Base-by-base conservation (phyloP, 2,888 invertebrate species). In the Caenorhabditis macrosperma region DNA sequence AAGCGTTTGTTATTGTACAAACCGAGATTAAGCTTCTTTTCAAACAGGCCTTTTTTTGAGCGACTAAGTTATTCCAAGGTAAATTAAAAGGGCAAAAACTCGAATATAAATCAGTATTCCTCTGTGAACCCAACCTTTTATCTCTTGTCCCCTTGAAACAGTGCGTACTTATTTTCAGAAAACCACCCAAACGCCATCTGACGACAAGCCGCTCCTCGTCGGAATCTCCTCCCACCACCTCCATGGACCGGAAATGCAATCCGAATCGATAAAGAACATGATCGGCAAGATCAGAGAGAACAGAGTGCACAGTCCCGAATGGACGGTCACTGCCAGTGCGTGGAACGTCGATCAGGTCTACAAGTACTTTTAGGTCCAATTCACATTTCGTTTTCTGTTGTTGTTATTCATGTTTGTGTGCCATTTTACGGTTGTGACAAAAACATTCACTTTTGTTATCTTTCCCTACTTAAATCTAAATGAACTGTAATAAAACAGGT, bases 301-400 rank as follows among this genome's bases (percentile, higher is more conserved):
- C 41, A 44, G 74, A 20, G 26, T 77, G 5, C 44, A 54, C 20
- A 74, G 55, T 30, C 63, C 74, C 4, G 78, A 67, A 33, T 86
- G 86, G 86, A 82, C 85, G 4, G 83, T 85, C 15, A 86, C 85
- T 7, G 82, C 85, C 15, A 82, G 81, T 52, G 79, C 82, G 10
- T 86, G 86, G 86, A 83, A 83, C 61, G 85, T 84, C 24, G 84
- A 86, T 78, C 74, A 85, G 44, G 54, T 86, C 57, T 84, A 83
- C 41, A 74, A 78, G 54, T 84, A 83, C 35, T 77, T 82, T 28
- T 84, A 63, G 38, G n/a, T 17, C 41, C n/a, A n/a, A n/a, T n/a
- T n/a, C n/a, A n/a, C n/a, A n/a, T n/a, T n/a, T n/a, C n/a, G n/a
- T n/a, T n/a, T n/a, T n/a, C n/a, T n/a, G n/a, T n/a, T n/a, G 17